Evolutionary conservation across 2,797 vertebrate species (phyloP).

Genomic region (Aplochiton taeniatus): DNA sequence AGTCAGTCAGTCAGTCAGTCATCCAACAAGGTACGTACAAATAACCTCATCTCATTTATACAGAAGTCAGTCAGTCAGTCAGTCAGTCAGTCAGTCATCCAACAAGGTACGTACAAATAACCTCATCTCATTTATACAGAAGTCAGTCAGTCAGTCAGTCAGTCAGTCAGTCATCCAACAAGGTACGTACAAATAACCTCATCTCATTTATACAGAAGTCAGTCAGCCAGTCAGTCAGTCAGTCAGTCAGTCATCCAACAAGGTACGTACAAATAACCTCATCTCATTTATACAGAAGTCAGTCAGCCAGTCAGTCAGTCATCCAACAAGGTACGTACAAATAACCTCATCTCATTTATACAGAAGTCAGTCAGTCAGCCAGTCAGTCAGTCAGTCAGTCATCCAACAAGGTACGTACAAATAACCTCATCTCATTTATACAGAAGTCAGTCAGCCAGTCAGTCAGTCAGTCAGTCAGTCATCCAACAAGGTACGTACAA

Average conservation of each 20-base stretch:
- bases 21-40: constrained; percentile 3
- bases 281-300: background rate
- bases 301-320: too few relatives aligned
- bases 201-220: too few relatives aligned
- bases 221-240: too few relatives aligned
- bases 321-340: constrained; percentile 2
- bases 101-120: constrained; percentile 85
- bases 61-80: too few relatives aligned
- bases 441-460: too few relatives aligned
- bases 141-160: too few relatives aligned
- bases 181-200: constrained; percentile 2
- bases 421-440: too few relatives aligned
- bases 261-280: constrained; percentile 80
- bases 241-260: constrained; percentile 92
- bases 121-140: constrained; percentile 5
- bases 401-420: constrained; percentile 90
- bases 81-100: constrained; percentile 72
- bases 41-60: too few relatives aligned
- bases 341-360: too few relatives aligned
- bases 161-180: background rate
- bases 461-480: too few relatives aligned
- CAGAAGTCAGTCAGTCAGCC: too few relatives aligned
- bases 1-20: too few relatives aligned
- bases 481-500: constrained; percentile 3
- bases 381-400: constrained; percentile 76